These are phyloP conservation scores for Pristionchus arcanus DNA, from an alignment of 2,888 invertebrate species.

Conservation along the genomic window DNA sequence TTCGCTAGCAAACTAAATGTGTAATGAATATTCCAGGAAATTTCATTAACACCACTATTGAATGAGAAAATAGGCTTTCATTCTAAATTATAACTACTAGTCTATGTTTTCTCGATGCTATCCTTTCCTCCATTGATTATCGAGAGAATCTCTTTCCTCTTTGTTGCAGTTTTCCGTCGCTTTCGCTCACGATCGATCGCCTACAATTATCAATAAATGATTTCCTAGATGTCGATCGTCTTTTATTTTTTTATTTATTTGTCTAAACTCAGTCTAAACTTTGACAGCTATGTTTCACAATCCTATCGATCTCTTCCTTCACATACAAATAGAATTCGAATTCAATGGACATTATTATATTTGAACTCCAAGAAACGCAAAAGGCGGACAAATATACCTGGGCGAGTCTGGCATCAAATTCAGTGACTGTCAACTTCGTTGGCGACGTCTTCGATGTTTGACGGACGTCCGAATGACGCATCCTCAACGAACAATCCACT, in stretches of 20 bases:
- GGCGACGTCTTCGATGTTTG: conserved; percentile 9
- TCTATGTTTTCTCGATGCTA: background rate
- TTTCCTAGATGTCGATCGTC: background rate
- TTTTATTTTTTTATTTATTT: too few relatives aligned
- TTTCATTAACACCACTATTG: background rate
- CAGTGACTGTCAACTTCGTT: conserved; percentile 21
- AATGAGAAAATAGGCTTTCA: background rate
- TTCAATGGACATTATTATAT: background rate
- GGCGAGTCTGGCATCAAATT: conserved; percentile 48
- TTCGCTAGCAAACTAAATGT: background rate
- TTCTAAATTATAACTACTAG: background rate
- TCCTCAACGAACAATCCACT: background rate
- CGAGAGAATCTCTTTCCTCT: conserved; percentile 34
- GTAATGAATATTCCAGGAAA: background rate
- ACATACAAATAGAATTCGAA: background rate
- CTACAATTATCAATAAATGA: background rate
- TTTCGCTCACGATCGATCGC: conserved; percentile 23
- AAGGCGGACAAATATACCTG: background rate
- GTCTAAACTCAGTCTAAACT: too few relatives aligned
- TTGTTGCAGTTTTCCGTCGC: background rate
- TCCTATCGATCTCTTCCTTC: too few relatives aligned
- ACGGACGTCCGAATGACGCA: conserved; percentile 49
- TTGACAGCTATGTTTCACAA: too few relatives aligned
- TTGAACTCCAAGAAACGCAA: background rate
- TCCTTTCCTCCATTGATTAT: conserved; percentile 38